Evolutionary conservation across 1,140 invertebrate genomes (phyloP), one percentile per base, ranked within the genome.

Genomic region (Eciton burchellii): DNA sequence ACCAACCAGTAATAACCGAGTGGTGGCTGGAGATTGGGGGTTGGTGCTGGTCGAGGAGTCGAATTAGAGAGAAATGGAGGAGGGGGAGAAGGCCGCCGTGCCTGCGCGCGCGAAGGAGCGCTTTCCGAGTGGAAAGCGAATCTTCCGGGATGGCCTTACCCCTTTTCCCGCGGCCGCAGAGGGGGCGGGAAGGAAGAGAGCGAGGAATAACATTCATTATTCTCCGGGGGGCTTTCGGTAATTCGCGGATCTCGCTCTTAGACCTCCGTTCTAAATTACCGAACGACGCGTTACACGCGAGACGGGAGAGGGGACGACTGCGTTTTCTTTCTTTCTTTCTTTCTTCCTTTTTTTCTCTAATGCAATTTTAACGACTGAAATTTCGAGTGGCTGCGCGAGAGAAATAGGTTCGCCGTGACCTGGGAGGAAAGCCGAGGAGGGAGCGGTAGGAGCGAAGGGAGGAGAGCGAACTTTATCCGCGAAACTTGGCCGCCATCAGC

Each of bases 1-100:
- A 86, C 62, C 84, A 76, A 84, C 83, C 85, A 68, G 85, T 88
- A 91, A 91, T 89, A 91, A 90, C 88, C 81, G 77, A 89, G 86
- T 86, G 86, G 84, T 47, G 77, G 83, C 56, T 87, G 66, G 71
- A 89, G 89, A 89, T 89, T 88, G 86, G 86, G 84, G 84, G 85
- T 89, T 85, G 86, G 79, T 62, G 70, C 19, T 77, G 81, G 81
- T 82, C 68, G 77, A 72, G 54, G 74, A 70, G 81, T 89, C 56
- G 88, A 89, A 88, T 89, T 87, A 84, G 82, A 82, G 68, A 26
- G 52, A 52, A 57, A 52, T 68, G 57, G 41, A 47, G 47, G 65
- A 63, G 45, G 63, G 29, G 35, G 14, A 12, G 60, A 49, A 19
- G 5, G 35, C 3, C 24, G 12, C 21, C 52, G 24, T 4, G 14